phyloP scores from a whole-genome alignment of 1,140 invertebrate genomes.

The Argopecten irradians region DNA sequence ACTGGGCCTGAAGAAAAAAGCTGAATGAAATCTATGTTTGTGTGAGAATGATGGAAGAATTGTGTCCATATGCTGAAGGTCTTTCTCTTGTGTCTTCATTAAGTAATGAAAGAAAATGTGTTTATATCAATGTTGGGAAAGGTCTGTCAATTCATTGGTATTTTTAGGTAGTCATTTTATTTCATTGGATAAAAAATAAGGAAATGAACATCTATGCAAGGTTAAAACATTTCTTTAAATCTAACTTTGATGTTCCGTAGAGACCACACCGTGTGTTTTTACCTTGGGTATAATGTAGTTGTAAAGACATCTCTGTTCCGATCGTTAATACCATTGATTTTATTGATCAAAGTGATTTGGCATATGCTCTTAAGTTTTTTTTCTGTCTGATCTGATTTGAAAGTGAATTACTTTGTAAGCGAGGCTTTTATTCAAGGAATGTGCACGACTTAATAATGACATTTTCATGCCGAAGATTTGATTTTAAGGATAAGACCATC shows the following conservation, averaged over 20 bases:
- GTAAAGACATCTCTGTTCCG: background rate
- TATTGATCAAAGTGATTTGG: background rate
- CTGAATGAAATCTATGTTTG: too few species aligned
- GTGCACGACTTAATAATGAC: background rate
- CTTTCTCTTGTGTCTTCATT: background rate
- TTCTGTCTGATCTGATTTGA: background rate
- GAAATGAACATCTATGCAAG: background rate
- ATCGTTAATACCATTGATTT: background rate
- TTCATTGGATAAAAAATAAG: background rate
- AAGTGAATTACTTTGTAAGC: background rate
- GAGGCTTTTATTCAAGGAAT: background rate
- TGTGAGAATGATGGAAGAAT: background rate
- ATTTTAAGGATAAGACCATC: background rate
- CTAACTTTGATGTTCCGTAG: background rate
- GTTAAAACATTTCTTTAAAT: background rate
- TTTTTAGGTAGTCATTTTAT: background rate
- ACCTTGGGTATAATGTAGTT: background rate
- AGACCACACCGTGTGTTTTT: background rate
- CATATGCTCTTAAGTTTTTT: background rate
- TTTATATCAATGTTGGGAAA: background rate
- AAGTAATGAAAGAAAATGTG: background rate
- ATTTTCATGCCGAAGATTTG: constrained; percentile 22
- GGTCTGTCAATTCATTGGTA: background rate
- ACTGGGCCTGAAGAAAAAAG: background rate
- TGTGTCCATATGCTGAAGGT: background rate